phyloP scores from a whole-genome alignment of 2,888 invertebrate species.

The Clepsis dumicolana region DNA sequence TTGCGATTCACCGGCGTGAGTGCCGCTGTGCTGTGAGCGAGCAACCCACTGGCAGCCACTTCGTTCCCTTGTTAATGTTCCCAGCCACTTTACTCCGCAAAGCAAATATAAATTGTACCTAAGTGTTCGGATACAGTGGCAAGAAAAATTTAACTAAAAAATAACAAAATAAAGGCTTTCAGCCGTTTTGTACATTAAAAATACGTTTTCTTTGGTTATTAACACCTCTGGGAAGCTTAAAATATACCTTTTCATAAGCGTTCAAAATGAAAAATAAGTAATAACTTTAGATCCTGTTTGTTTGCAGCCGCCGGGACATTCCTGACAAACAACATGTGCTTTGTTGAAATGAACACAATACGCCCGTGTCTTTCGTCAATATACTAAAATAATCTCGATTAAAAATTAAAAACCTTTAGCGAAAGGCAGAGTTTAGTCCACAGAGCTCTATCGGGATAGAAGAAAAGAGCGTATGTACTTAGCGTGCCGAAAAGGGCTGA shows the following conservation, averaged over 20 bases:
- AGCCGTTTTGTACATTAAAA: constrained; percentile 73
- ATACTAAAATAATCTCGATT: neutral
- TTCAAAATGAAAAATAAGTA: constrained; percentile 58
- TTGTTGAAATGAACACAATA: neutral
- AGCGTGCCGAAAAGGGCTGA: no score
- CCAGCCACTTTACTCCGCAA: constrained; percentile 10
- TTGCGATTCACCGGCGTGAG: no score
- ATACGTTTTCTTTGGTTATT: constrained; percentile 74
- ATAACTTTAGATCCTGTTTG: constrained; percentile 44
- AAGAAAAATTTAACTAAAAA: constrained; percentile 63
- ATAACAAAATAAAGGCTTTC: constrained; percentile 59
- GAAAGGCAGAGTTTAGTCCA: neutral
- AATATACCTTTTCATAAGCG: constrained; percentile 66
- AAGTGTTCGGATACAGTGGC: constrained; percentile 50
- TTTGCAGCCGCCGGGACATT: constrained; percentile 8
- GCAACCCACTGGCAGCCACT: neutral
- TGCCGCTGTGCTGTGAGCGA: neutral
- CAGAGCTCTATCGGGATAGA: no score
- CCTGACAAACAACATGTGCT: neutral
- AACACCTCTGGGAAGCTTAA: constrained; percentile 79
- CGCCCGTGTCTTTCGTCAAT: neutral
- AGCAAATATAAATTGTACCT: constrained; percentile 26
- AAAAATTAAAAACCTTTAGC: neutral
- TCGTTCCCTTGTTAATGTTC: constrained; percentile 4
- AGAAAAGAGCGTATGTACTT: no score